Evolutionary conservation across 2,888 invertebrate species (phyloP).

Genomic region (Amitus sp.): DNA sequence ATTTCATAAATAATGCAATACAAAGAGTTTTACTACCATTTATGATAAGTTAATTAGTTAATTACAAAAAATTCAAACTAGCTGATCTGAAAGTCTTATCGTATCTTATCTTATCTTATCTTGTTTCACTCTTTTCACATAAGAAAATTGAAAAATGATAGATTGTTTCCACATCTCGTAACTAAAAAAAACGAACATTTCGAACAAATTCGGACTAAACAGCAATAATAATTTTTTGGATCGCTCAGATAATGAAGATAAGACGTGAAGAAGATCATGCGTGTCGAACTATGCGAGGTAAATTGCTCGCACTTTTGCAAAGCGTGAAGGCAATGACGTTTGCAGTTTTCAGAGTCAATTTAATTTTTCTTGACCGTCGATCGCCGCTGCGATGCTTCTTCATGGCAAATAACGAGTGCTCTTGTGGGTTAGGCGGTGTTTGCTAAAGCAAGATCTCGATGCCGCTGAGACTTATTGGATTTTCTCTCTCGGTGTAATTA

Average conservation of each 20-base stretch:
- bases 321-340: background rate
- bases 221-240: background rate
- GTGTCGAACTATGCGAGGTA: background rate
- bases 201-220: too few species aligned
- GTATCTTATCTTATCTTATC: too few species aligned
- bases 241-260: background rate
- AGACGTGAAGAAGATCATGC: background rate
- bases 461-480: conserved; percentile 30
- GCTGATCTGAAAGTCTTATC: too few species aligned
- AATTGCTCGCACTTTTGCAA: background rate
- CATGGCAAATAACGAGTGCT: conserved; percentile 9
- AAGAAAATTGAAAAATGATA: too few species aligned
- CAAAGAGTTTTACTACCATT: too few species aligned
- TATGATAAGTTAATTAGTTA: too few species aligned
- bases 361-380: background rate
- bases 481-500: conserved; percentile 21
- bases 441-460: conserved; percentile 29
- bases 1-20: too few species aligned
- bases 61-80: too few species aligned
- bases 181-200: too few species aligned
- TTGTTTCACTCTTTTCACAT: too few species aligned
- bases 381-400: conserved; percentile 11
- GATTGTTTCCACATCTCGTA: too few species aligned
- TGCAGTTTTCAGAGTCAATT: background rate
- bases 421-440: conserved; percentile 23